phyloP scores from a whole-genome alignment of 2,113 vertebrate genomes.

The Xiphophorus maculatus region DNA sequence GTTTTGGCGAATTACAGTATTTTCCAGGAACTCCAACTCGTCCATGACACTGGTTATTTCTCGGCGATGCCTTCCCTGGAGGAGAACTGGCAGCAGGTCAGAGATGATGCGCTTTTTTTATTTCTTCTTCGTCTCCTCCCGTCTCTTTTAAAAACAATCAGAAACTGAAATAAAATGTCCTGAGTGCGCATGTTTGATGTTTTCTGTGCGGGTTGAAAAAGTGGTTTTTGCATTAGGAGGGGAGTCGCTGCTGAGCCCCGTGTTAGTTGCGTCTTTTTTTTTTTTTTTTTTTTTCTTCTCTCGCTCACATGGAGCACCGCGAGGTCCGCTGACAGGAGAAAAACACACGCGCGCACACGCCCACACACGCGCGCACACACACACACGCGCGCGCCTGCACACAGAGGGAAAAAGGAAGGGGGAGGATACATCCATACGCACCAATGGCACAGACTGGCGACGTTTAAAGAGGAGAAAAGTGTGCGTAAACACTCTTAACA shows the following conservation, averaged over 20 bases:
- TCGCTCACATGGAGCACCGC: conserved; percentile 65
- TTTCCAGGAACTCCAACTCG: conserved; percentile 99
- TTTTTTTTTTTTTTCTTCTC: conserved; percentile 13
- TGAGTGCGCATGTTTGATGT: conserved; percentile 12
- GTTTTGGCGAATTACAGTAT: conserved; percentile 99
- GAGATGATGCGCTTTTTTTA: conserved; percentile 30
- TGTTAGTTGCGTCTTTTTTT: conserved; percentile 60
- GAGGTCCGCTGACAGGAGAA: conserved; percentile 69
- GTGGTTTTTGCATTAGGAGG: conserved; percentile 5
- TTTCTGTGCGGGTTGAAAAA: conserved; percentile 8
- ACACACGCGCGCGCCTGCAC: not conserved
- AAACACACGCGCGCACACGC: conserved; percentile 28
- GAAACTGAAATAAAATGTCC: conserved; percentile 20
- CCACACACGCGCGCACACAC: not conserved
- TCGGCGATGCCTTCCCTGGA: conserved; percentile 99
- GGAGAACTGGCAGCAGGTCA: conserved; percentile 99
- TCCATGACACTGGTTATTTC: conserved; percentile 99
- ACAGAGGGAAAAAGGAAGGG: not conserved
- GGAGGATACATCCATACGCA: conserved; percentile 30
- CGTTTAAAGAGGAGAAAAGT: not conserved
- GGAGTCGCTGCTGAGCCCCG: conserved; percentile 35
- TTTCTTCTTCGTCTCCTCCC: not conserved
- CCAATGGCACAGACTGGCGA: conserved; percentile 25
- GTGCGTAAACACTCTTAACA: not conserved
- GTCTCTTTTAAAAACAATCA: conserved; percentile 25